Percentiles rank a stretch among this genome's conserved stretches.
Evolutionary conservation across 2,797 vertebrate species (phyloP).

Genomic region (Pangasius krempfi): DNA sequence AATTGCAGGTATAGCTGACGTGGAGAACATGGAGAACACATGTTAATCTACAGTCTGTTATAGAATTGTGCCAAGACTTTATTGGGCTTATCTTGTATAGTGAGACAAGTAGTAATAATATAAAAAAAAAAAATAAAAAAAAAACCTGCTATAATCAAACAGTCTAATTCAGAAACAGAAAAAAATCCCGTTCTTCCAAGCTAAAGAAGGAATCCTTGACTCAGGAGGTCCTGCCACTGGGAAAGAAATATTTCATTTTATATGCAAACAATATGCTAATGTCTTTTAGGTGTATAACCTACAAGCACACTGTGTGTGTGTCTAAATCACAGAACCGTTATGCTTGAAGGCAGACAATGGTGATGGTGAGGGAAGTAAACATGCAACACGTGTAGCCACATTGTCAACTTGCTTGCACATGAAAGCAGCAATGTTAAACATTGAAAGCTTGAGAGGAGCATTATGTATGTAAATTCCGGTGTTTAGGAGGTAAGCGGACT

Average conservation of each 20-base stretch:
- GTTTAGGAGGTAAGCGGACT: background rate
- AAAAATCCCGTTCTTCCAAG: background rate
- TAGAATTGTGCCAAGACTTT: background rate
- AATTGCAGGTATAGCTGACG: background rate
- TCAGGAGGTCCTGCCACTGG: background rate
- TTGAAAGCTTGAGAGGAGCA: background rate
- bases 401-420: background rate
- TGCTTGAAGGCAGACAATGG: constrained; percentile 6
- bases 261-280: background rate
- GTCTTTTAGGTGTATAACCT: background rate
- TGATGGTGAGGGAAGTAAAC: background rate
- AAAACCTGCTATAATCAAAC: background rate
- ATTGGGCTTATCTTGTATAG: background rate
- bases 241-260: background rate
- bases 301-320: background rate
- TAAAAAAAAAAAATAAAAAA: background rate
- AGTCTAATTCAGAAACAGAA: background rate
- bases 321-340: background rate
- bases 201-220: background rate
- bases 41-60: background rate
- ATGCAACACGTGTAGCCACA: background rate
- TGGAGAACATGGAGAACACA: background rate
- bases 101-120: background rate
- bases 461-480: background rate
- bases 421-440: constrained; percentile 12